Base-by-base conservation (phyloP, 1,140 invertebrate genomes). In the fruit fly (Drosophila melanogaster) region DNA sequence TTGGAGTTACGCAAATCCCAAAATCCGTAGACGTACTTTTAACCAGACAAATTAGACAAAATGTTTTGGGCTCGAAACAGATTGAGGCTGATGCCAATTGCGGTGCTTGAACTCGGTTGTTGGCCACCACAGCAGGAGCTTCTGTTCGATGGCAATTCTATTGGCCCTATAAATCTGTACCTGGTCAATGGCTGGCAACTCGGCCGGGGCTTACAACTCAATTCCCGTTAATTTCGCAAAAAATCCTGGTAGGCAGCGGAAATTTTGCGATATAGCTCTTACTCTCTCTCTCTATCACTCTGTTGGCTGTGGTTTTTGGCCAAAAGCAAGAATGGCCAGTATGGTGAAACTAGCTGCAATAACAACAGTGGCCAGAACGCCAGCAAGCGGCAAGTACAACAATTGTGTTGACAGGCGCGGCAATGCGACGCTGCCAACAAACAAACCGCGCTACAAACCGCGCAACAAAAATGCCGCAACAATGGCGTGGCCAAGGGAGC, bases 331-430 rank as follows among this genome's bases (percentile, higher is more conserved):
- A 40, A 47, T 50, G n/a, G 26, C 24, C 24, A 10, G 46, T 49
- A 30, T 30, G 30, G 10, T 60, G 22, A 37, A 38, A 17, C 14
- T 14, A 24, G 38, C 4, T n/a, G 4, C 43, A 43, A 35, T 35
- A 67, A 33, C 46, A 69, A 38, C 61, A 67, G 19, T 35, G 6
- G 46, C 12, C 19, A 12, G 57, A n/a, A 35, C 37, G 12, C 3
- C 37, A 14, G 4, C 37, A 38, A 37, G 26, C 17, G 55, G 14
- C 59, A 22, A 22, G 14, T 17, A 17, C 60, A 66, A 75, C 83
- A 67, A 83, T 86, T 87, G 83, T 86, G 83, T 86, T 86, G 83
- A 86, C 83, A 86, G 83, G 61, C 54, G 70, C 79, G 81, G 79
- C 70, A 83, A 89, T 81, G 83, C 71, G 84, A 69, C 77, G 79